Percentiles rank a stretch among this genome's conserved stretches.
These are phyloP conservation scores for Callionymus lyra DNA, from an alignment of 2,113 vertebrate genomes.

Conservation along the genomic window DNA sequence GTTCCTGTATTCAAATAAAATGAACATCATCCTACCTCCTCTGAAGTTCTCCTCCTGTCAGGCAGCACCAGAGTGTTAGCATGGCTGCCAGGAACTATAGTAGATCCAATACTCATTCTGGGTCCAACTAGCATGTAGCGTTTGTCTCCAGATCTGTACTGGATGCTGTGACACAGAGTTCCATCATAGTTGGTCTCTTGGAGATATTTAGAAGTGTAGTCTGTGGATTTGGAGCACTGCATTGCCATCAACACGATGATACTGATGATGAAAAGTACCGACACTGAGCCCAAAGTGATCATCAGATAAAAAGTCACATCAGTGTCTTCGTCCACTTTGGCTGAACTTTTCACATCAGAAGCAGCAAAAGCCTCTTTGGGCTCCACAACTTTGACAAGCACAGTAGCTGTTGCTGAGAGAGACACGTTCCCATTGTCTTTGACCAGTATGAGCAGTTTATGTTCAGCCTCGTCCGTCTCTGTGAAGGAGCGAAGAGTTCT, in stretches of 20 bases:
- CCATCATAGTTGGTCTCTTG: slow-evolving; percentile 41
- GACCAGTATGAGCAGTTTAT: slow-evolving; percentile 63
- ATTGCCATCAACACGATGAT: slow-evolving; percentile 67
- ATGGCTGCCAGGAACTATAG: slow-evolving; percentile 49
- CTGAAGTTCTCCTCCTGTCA: slow-evolving; percentile 19
- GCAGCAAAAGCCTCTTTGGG: no score
- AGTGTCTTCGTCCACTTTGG: slow-evolving; percentile 66
- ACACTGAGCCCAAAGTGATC: slow-evolving; percentile 69
- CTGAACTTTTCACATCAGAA: slow-evolving; percentile 67
- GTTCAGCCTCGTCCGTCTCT: slow-evolving; percentile 58
- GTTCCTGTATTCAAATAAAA: no score
- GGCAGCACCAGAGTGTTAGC: slow-evolving; percentile 42
- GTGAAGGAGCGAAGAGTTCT: slow-evolving; percentile 65
- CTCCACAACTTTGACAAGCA: slow-evolving; percentile 68
- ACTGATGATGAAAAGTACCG: slow-evolving; percentile 67
- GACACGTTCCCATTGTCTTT: slow-evolving; percentile 64
- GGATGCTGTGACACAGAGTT: slow-evolving; percentile 50
- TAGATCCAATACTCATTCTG: slow-evolving; percentile 58
- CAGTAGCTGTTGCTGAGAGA: slow-evolving; percentile 71
- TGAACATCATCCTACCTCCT: slow-evolving; percentile 27
- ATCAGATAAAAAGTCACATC: slow-evolving; percentile 69
- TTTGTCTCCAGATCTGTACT: slow-evolving; percentile 59
- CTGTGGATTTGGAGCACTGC: slow-evolving; percentile 56
- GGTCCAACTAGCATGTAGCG: slow-evolving; percentile 61
- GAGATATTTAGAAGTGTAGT: slow-evolving; percentile 37